Conservation (phyloP, 2,888 invertebrate species). For the Subacronicta megacephala region DNA sequence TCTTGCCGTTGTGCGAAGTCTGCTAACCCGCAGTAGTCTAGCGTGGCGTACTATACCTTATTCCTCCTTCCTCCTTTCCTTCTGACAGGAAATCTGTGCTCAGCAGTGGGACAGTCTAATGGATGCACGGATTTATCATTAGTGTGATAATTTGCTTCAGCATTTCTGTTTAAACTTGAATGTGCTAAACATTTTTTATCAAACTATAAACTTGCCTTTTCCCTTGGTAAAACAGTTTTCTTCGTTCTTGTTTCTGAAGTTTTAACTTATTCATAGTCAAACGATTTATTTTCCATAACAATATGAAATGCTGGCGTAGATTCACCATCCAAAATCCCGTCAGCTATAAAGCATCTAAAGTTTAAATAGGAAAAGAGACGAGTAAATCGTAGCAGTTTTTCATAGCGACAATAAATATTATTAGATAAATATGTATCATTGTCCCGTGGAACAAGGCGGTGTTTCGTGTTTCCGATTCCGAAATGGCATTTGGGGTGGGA, state of each 20-base stretch:
- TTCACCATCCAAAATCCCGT: conserved; percentile 40
- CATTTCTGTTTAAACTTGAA: too few species aligned
- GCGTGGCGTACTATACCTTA: too few species aligned
- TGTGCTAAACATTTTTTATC: too few species aligned
- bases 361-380: conserved; percentile 84
- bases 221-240: not conserved
- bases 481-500: conserved; percentile 65
- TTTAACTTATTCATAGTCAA: conserved; percentile 11
- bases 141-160: too few species aligned
- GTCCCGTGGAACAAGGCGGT: conserved; percentile 77
- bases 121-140: too few species aligned
- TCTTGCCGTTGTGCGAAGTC: too few species aligned
- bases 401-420: conserved; percentile 83
- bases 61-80: too few species aligned
- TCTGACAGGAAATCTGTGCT: too few species aligned
- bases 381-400: conserved; percentile 77
- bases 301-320: conserved; percentile 33
- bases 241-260: conserved; percentile 6
- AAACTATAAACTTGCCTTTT: too few species aligned
- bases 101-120: too few species aligned
- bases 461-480: conserved; percentile 65
- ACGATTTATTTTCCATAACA: conserved; percentile 44
- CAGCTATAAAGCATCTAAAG: conserved; percentile 77
- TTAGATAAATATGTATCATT: conserved; percentile 88
- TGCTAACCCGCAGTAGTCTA: too few species aligned